A percentile compares a stretch with the other conserved stretches of the same genome.
These are phyloP conservation scores for Megaceryle maxima DNA, from an alignment of 2,113 vertebrate genomes.

Conservation along the genomic window DNA sequence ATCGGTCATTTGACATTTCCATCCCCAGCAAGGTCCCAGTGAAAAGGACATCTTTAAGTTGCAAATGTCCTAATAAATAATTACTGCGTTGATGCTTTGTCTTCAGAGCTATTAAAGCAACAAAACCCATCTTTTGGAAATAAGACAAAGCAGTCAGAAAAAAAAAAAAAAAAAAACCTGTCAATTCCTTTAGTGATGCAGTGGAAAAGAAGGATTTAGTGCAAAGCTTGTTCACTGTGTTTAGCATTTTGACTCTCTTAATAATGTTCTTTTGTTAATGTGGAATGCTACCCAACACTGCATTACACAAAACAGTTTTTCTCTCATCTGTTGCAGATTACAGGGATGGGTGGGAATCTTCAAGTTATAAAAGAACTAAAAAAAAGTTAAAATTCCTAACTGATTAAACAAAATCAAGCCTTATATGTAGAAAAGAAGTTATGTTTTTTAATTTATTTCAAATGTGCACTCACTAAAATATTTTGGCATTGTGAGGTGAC, in stretches of 20 bases:
- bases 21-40: not conserved
- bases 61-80: not conserved
- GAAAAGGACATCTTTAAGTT: not conserved
- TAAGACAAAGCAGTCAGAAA: not conserved
- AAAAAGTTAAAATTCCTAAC: not conserved
- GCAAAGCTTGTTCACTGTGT: not conserved
- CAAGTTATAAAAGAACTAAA: not conserved
- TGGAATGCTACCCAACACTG: not conserved
- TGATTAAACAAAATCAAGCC: not conserved
- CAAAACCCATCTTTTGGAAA: not conserved
- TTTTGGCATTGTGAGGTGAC: not conserved
- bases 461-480: not conserved
- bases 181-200: not conserved
- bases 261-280: not conserved
- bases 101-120: not conserved
- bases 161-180: not conserved
- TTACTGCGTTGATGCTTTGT: not conserved
- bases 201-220: not conserved
- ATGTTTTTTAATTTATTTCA: not conserved
- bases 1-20: not conserved
- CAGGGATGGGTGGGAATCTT: not conserved
- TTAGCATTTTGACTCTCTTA: not conserved
- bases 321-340: not conserved
- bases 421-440: not conserved
- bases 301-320: not conserved